Evolutionary conservation across 1,140 invertebrate genomes (phyloP), one percentile per base, ranked within the genome.

Genomic region (Ericerus pela): DNA sequence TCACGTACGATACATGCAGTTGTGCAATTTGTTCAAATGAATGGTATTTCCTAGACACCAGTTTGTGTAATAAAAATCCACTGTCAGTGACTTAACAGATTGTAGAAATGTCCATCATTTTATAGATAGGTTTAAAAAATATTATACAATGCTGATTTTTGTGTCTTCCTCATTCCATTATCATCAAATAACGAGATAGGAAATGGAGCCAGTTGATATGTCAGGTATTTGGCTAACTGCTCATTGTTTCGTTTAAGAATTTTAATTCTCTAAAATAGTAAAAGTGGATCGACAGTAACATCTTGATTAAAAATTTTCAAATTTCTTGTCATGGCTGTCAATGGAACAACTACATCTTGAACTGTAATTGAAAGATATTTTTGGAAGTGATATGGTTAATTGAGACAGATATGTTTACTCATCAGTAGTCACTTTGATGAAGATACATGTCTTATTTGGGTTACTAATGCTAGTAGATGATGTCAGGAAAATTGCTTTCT

Each of bases 151-250:
- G 62, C 51, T 6, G 66, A 55, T 65, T 70, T 69, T 20, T 55
- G 62, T 5, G 62, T 64, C 68, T 70, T 69, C 62, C 65, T 59
- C 68, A 70, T 70, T 57, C 66, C 65, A 64, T 62, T 51, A 59
- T 59, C 64, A 63, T 67, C 63, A 65, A 69, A 72, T 61, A 72
- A 51, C 54, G 68, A 59, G 61, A 61, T 58, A 22, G 69, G 67
- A 64, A 62, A 69, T 37, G 67, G 66, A 47, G 62, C 64, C 43
- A 70, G 36, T 65, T 72, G 67, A 65, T 68, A 69, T 56, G 65
- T 58, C 59, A 70, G 58, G 62, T 67, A 67, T 63, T 67, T 55
- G 57, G 65, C 29, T 41, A 68, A 37, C 24, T 67, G 53, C 29
- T 62, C 64, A 61, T 68, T 61, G 60, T 60, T 62, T 62, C 67